Evolutionary conservation across 2,888 invertebrate species (phyloP).

Genomic region (Homarus gammarus): DNA sequence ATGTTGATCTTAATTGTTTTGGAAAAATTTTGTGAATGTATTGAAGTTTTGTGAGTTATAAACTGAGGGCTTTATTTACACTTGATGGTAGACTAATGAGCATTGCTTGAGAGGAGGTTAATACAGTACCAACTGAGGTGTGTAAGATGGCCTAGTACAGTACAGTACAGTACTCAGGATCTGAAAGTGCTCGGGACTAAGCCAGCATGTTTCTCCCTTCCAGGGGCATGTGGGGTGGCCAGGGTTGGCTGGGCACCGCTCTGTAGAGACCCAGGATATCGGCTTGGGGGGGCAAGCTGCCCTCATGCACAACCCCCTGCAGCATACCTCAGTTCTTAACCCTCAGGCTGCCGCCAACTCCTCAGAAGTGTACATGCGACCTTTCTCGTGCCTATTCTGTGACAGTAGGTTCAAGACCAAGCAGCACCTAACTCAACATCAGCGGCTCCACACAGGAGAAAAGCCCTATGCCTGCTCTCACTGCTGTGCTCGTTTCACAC

Average conservation of each 20-base stretch:
- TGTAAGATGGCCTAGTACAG: background rate
- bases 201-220: slow-evolving; percentile 69
- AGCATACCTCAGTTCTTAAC: slow-evolving; percentile 21
- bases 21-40: background rate
- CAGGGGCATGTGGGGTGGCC: slow-evolving; percentile 67
- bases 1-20: background rate
- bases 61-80: too few relatives aligned
- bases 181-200: slow-evolving; percentile 49
- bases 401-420: slow-evolving; percentile 74
- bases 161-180: too few relatives aligned
- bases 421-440: slow-evolving; percentile 73
- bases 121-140: background rate
- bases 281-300: slow-evolving; percentile 25
- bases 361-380: slow-evolving; percentile 54
- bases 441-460: slow-evolving; percentile 75
- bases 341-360: slow-evolving; percentile 30
- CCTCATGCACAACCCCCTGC: slow-evolving; percentile 37
- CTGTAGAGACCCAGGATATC: slow-evolving; percentile 56
- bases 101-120: background rate
- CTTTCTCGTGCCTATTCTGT: slow-evolving; percentile 72
- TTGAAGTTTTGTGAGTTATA: too few relatives aligned
- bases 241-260: slow-evolving; percentile 55
- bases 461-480: slow-evolving; percentile 70
- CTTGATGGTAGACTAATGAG: background rate
- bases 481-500: slow-evolving; percentile 72